Conservation (phyloP, 2,888 invertebrate genomes). For the Tethea ocularis region DNA sequence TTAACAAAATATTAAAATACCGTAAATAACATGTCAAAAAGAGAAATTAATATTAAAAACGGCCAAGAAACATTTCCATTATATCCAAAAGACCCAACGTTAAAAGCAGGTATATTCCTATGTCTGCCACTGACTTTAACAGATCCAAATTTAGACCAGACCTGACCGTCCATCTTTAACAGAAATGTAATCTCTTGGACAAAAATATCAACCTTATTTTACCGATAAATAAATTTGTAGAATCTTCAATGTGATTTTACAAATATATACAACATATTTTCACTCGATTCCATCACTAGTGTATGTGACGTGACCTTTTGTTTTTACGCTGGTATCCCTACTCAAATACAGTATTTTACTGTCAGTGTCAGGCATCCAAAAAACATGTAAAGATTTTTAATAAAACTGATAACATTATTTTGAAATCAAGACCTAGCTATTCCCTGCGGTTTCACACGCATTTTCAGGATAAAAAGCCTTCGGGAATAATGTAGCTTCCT, state of each 20-base stretch:
- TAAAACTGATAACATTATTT: too few species aligned
- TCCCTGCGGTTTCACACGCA: too few species aligned
- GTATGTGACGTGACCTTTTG: not conserved
- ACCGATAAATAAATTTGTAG: not conserved
- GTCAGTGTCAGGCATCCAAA: not conserved
- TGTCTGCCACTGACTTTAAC: not conserved
- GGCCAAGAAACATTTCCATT: too few species aligned
- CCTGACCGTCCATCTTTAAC: not conserved
- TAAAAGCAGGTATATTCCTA: too few species aligned
- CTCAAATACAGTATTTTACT: not conserved
- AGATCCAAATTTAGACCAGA: not conserved
- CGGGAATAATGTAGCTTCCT: too few species aligned
- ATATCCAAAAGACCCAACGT: too few species aligned
- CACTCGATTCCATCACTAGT: not conserved
- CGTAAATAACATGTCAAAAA: too few species aligned
- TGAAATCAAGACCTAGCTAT: too few species aligned
- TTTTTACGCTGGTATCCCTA: not conserved
- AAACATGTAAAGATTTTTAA: not conserved
- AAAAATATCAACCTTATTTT: not conserved
- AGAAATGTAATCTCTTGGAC: not conserved
- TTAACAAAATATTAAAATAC: too few species aligned
- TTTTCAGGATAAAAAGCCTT: too few species aligned
- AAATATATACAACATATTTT: not conserved
- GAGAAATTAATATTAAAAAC: too few species aligned
- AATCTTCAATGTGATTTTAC: not conserved